Percentiles rank a stretch among this genome's conserved stretches.
Evolutionary conservation across 2,888 invertebrate species (phyloP).

Genomic region (Macrosiphum euphorbiae): DNA sequence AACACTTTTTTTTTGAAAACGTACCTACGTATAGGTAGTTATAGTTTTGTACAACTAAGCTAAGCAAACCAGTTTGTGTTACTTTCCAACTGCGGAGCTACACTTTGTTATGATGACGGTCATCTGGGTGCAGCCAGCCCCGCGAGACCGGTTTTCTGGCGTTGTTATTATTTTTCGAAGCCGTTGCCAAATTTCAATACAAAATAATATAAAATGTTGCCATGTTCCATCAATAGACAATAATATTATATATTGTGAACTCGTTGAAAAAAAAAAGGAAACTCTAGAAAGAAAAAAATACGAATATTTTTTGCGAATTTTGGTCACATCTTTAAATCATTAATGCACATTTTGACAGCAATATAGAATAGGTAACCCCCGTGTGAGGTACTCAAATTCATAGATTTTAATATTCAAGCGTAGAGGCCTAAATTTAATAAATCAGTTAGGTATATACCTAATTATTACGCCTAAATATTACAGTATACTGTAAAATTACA

Average conservation of each 20-base stretch:
- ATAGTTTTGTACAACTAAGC: constrained; percentile 1
- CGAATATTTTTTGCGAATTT: not conserved
- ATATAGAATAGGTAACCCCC: too few species aligned
- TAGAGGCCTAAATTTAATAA: too few species aligned
- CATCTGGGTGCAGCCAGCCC: constrained; percentile 63
- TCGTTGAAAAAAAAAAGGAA: not conserved
- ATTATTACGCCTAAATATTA: too few species aligned
- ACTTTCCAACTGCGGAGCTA: constrained; percentile 58
- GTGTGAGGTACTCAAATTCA: not conserved
- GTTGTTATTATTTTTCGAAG: constrained; percentile 7
- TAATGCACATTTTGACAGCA: not conserved
- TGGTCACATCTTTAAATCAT: not conserved
- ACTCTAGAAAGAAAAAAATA: not conserved
- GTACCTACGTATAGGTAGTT: not conserved
- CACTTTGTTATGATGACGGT: constrained; percentile 62
- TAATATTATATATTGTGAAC: not conserved
- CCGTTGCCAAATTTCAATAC: constrained; percentile 64
- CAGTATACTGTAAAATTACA: not conserved
- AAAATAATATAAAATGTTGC: constrained; percentile 37
- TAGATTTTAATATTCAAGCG: not conserved
- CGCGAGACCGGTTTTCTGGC: constrained; percentile 57
- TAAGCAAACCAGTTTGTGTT: constrained; percentile 60
- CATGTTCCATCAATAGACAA: constrained; percentile 3
- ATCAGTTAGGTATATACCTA: not conserved
- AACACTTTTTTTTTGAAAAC: constrained; percentile 6